These are phyloP conservation scores for Steinernema scapterisci DNA, from an alignment of 2,888 invertebrate genomes.

Conservation along the genomic window DNA sequence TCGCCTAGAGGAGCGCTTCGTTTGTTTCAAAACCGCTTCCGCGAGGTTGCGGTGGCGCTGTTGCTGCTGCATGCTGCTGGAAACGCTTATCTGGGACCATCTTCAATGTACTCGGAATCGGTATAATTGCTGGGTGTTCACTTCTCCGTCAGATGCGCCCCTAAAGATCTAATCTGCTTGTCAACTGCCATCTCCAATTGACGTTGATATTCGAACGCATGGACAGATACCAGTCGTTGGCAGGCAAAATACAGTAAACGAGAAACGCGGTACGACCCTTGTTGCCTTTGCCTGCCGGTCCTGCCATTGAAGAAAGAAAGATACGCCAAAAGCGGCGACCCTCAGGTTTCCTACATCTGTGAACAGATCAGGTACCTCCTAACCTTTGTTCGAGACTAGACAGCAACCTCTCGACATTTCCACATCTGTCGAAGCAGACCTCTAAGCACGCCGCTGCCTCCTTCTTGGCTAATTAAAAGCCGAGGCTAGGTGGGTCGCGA, in stretches of 20 bases:
- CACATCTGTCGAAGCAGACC: conserved; percentile 1
- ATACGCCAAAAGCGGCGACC: no score
- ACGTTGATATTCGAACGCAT: conserved; percentile 9
- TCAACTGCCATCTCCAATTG: conserved; percentile 26
- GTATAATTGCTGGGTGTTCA: conserved; percentile 30
- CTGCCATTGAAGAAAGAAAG: no score
- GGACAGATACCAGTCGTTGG: background rate
- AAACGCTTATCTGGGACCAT: conserved; percentile 10
- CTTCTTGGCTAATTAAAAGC: conserved; percentile 23
- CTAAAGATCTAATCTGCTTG: conserved; percentile 28
- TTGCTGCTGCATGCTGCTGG: background rate
- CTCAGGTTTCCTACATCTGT: no score
- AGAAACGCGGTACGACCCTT: background rate
- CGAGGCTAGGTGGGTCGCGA: conserved; percentile 3
- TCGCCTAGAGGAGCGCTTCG: background rate
- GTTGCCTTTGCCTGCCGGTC: no score
- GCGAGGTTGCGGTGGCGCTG: background rate
- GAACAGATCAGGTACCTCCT: no score
- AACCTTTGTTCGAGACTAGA: no score
- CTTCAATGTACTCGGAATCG: conserved; percentile 1
- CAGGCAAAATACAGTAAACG: background rate
- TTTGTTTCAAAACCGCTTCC: conserved; percentile 6
- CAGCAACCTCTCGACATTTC: no score
- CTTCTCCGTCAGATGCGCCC: conserved; percentile 26
- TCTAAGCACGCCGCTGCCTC: background rate